These are phyloP conservation scores for Metridium senile DNA, from an alignment of 92 coral and sea anemone genomes.

Conservation along the genomic window DNA sequence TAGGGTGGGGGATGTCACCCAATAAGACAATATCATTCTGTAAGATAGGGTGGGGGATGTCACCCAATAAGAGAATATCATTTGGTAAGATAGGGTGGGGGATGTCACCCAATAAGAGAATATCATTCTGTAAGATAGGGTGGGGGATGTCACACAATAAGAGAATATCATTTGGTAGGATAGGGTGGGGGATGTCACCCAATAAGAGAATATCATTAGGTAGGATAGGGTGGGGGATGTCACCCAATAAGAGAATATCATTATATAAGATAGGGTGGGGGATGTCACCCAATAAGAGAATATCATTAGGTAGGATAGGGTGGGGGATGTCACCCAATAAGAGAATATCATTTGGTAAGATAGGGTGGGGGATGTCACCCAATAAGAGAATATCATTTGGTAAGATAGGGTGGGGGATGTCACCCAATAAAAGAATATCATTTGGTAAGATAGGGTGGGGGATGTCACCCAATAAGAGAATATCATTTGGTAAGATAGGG, in stretches of 20 bases:
- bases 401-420: constrained; percentile 58
- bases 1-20: constrained; percentile 64
- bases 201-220: no score
- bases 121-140: no score
- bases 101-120: constrained; percentile 52
- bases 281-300: constrained; percentile 52
- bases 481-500: constrained; percentile 70
- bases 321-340: constrained; percentile 52
- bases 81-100: constrained; percentile 66
- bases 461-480: constrained; percentile 52
- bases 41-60: constrained; percentile 61
- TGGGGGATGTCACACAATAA: constrained; percentile 51
- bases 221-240: constrained; percentile 59
- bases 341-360: constrained; percentile 62
- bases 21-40: no score
- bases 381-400: no score
- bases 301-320: constrained; percentile 70
- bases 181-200: constrained; percentile 64
- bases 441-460: constrained; percentile 66
- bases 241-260: no score
- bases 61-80: no score
- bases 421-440: no score
- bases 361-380: constrained; percentile 64
- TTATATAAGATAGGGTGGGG: constrained; percentile 66
- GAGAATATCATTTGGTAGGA: constrained; percentile 62